Evolutionary conservation across 2,797 vertebrate species (phyloP).

Genomic region (Schizothorax lantsangensis): DNA sequence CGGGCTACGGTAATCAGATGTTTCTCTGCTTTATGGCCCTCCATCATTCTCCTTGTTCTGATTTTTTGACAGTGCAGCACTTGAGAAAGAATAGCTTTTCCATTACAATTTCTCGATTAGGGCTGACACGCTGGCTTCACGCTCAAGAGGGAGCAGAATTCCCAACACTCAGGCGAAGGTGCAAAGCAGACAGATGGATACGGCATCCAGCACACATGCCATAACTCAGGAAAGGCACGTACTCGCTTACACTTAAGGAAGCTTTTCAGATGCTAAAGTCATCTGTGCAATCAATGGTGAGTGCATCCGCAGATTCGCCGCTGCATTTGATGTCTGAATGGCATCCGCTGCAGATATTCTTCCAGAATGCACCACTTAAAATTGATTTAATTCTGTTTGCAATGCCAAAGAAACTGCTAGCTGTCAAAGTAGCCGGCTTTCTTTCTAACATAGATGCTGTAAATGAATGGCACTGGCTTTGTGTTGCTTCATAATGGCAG

Average conservation of each 20-base stretch:
- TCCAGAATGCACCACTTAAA: constrained; percentile 26
- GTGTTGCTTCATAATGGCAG: background rate
- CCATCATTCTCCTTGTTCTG: constrained; percentile 22
- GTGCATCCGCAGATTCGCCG: constrained; percentile 19
- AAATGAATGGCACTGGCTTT: background rate
- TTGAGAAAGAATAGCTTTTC: constrained; percentile 61
- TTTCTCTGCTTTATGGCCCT: constrained; percentile 8
- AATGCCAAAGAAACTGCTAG: background rate
- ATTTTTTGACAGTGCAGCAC: constrained; percentile 38
- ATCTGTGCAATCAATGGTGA: constrained; percentile 43
- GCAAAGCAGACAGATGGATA: constrained; percentile 2
- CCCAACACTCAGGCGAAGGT: constrained; percentile 4
- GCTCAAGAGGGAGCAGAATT: constrained; percentile 59
- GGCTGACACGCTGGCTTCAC: constrained; percentile 11
- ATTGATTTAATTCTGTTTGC: constrained; percentile 18
- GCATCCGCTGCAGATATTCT: constrained; percentile 14
- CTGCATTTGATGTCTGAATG: constrained; percentile 20
- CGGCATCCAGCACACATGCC: constrained; percentile 52
- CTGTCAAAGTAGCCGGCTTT: background rate
- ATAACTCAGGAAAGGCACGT: constrained; percentile 3
- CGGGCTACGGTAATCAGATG: constrained; percentile 40
- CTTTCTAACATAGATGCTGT: constrained; percentile 1
- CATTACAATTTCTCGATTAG: constrained; percentile 60
- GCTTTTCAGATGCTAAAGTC: constrained; percentile 43
- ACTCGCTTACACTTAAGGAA: constrained; percentile 34